These are phyloP conservation scores for Microctenopoma stevenorrisi DNA, from an alignment of 2,797 vertebrate species.

Conservation along the genomic window DNA sequence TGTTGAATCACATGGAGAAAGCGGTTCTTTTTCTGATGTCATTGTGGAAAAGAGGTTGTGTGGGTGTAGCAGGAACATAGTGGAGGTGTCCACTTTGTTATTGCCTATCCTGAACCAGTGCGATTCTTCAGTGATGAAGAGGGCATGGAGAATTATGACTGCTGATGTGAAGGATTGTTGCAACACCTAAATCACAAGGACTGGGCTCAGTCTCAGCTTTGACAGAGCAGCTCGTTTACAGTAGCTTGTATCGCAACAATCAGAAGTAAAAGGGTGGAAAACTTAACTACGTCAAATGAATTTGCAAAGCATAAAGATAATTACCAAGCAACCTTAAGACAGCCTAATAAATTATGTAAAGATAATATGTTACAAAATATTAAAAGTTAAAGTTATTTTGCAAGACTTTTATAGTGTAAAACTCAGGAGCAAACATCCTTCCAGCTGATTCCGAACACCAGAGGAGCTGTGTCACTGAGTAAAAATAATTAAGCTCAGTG, in stretches of 20 bases:
- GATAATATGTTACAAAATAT: neutral
- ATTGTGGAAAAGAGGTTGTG: neutral
- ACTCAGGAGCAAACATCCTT: neutral
- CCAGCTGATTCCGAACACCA: neutral
- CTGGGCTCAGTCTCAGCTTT: conserved; percentile 30
- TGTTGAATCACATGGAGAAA: neutral
- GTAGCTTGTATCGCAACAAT: conserved; percentile 1
- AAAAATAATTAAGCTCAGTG: conserved; percentile 19
- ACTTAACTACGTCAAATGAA: neutral
- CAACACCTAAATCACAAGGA: conserved; percentile 31
- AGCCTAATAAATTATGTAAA: neutral
- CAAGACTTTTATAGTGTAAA: neutral
- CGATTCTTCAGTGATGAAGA: conserved; percentile 2
- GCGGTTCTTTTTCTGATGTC: neutral
- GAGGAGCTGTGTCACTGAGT: neutral
- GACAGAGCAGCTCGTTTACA: conserved; percentile 31
- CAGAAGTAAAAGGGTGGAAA: conserved; percentile 7
- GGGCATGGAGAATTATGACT: conserved; percentile 19
- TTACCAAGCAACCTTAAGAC: neutral
- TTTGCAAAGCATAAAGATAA: neutral
- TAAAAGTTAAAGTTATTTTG: neutral
- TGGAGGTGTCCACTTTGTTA: neutral
- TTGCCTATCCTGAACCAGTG: neutral
- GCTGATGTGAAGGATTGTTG: conserved; percentile 34
- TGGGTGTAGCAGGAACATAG: neutral